A percentile compares a stretch with the other conserved stretches of the same genome.
These are phyloP conservation scores for Encarsia formosa DNA, from an alignment of 2,888 invertebrate species.

Conservation along the genomic window DNA sequence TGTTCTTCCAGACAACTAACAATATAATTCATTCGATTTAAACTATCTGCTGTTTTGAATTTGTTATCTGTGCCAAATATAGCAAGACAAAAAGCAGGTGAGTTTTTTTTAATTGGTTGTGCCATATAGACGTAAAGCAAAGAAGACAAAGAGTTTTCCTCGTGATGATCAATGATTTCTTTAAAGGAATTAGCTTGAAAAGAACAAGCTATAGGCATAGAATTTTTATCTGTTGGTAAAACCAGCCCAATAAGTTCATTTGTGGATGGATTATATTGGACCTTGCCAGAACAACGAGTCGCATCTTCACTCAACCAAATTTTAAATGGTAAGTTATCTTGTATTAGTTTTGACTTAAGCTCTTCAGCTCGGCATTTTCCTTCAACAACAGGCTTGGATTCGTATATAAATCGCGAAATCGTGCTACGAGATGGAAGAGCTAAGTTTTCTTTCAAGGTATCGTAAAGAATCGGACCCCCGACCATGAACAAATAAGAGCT, in stretches of 20 bases:
- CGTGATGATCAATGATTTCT: background rate
- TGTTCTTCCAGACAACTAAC: conserved; percentile 16
- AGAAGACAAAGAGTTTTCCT: background rate
- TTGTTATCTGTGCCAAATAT: background rate
- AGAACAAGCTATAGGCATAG: background rate
- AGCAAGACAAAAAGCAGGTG: background rate
- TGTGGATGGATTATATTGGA: conserved; percentile 28
- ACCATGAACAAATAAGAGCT: background rate
- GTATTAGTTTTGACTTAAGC: conserved; percentile 25
- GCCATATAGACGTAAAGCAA: background rate
- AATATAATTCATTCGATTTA: conserved; percentile 28
- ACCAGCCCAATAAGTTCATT: conserved; percentile 30
- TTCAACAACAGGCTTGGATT: conserved; percentile 11
- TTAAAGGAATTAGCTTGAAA: background rate
- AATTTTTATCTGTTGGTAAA: conserved; percentile 17
- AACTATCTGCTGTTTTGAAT: conserved; percentile 23
- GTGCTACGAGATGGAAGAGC: conserved; percentile 26
- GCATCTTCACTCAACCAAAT: conserved; percentile 33
- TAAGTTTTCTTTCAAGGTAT: conserved; percentile 30
- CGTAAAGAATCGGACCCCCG: conserved; percentile 29
- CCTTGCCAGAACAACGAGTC: conserved; percentile 27
- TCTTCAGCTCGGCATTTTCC: conserved; percentile 37
- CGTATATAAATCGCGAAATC: conserved; percentile 21
- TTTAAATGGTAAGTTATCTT: conserved; percentile 21
- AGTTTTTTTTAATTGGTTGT: background rate